Evolutionary conservation across 2,797 vertebrate genomes (phyloP).

Genomic region (Rhabdophis nuchalis): DNA sequence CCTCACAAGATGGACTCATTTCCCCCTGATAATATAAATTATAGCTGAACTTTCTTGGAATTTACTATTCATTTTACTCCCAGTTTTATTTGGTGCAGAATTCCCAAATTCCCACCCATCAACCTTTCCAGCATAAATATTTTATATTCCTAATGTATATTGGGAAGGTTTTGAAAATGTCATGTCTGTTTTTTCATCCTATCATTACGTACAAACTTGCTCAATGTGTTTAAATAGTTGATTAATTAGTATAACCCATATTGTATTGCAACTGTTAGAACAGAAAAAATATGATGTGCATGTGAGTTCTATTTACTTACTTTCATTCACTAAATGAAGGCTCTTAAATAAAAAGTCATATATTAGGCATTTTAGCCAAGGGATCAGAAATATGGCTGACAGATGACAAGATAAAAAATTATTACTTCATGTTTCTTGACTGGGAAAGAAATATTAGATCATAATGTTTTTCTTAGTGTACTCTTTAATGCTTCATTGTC

Average conservation of each 20-base stretch:
- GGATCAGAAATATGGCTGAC: constrained; percentile 37
- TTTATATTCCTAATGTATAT: neutral
- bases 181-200: neutral
- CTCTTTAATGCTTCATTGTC: neutral
- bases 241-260: constrained; percentile 52
- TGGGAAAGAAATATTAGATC: neutral
- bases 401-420: constrained; percentile 26
- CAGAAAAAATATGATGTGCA: constrained; percentile 56
- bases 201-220: neutral
- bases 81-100: neutral
- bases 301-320: constrained; percentile 22
- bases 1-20: neutral
- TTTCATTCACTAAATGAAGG: constrained; percentile 42
- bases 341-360: constrained; percentile 37
- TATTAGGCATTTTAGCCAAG: constrained; percentile 28
- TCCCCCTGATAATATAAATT: neutral
- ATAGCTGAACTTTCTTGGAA: neutral
- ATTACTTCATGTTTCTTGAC: constrained; percentile 24
- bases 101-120: neutral
- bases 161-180: neutral
- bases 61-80: neutral
- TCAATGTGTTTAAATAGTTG: constrained; percentile 32
- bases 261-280: constrained; percentile 48
- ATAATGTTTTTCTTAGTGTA: constrained; percentile 16
- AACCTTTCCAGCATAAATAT: neutral